A percentile compares a stretch with the other conserved stretches of the same genome.
These are phyloP conservation scores for Aplidium turbinatum DNA, from an alignment of 23 tunicate genomes.

Conservation along the genomic window DNA sequence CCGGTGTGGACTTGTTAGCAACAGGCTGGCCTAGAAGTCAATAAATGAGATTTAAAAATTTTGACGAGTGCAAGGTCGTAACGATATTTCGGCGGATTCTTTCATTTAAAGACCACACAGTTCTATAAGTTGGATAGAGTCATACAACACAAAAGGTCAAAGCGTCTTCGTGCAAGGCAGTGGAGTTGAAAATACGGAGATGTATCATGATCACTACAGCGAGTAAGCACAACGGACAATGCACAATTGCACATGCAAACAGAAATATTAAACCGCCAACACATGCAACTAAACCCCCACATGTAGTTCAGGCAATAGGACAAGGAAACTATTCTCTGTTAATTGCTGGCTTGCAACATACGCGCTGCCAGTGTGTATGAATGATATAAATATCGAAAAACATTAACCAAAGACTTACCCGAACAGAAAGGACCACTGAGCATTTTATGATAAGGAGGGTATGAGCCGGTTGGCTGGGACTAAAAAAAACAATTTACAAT, in stretches of 20 bases:
- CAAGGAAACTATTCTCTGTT: too few species aligned
- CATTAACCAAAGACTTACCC: conserved; percentile 34
- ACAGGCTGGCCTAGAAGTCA: conserved; percentile 24
- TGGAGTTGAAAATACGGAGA: background rate
- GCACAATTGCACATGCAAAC: too few species aligned
- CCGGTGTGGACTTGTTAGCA: background rate
- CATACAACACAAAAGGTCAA: background rate
- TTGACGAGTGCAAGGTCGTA: background rate
- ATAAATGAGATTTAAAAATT: background rate
- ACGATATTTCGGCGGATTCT: background rate
- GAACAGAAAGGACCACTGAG: conserved; percentile 88
- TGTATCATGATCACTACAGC: background rate
- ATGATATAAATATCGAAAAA: background rate
- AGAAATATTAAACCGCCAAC: too few species aligned
- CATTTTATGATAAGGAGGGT: conserved; percentile 80
- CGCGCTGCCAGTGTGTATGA: too few species aligned
- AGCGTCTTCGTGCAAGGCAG: background rate
- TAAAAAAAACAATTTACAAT: conserved; percentile 9
- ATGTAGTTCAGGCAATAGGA: too few species aligned
- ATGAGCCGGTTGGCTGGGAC: conserved; percentile 22
- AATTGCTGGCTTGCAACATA: too few species aligned
- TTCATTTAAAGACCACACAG: too few species aligned
- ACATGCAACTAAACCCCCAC: too few species aligned
- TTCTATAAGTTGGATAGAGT: too few species aligned
- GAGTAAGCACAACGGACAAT: background rate